Percentiles rank a stretch among this genome's conserved stretches.
Conservation (phyloP, 2,797 vertebrate genomes). For the Taeniopygia guttata region DNA sequence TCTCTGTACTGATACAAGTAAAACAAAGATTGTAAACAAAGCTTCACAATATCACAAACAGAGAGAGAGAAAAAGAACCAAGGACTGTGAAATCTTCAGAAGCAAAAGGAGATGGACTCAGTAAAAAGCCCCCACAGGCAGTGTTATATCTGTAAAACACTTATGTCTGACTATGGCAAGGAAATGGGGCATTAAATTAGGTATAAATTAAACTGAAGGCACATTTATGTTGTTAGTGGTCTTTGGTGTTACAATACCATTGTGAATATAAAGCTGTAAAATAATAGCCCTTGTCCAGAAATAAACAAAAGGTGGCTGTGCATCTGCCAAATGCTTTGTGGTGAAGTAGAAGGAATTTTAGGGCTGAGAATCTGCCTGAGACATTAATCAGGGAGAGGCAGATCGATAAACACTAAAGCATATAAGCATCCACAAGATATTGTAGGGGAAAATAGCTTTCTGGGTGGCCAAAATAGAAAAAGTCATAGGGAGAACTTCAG, state of each 20-base stretch:
- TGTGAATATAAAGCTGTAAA: not conserved
- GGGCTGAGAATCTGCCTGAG: not conserved
- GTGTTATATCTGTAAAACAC: not conserved
- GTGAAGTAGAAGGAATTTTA: not conserved
- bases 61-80: not conserved
- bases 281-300: not conserved
- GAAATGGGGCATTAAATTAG: not conserved
- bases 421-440: not conserved
- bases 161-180: not conserved
- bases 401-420: not conserved
- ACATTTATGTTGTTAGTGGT: not conserved
- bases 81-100: not conserved
- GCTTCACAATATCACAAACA: not conserved
- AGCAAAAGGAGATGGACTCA: not conserved
- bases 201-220: not conserved
- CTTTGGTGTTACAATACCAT: not conserved
- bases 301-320: not conserved
- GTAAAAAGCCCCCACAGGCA: not conserved
- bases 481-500: not conserved
- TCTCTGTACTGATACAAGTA: not conserved
- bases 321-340: not conserved
- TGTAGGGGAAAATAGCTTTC: not conserved
- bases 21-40: not conserved
- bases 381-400: not conserved
- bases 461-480: not conserved